Evolutionary conservation across 2,113 vertebrate species (phyloP), one percentile per base, ranked within the genome.

Genomic region (Chaenocephalus aceratus): DNA sequence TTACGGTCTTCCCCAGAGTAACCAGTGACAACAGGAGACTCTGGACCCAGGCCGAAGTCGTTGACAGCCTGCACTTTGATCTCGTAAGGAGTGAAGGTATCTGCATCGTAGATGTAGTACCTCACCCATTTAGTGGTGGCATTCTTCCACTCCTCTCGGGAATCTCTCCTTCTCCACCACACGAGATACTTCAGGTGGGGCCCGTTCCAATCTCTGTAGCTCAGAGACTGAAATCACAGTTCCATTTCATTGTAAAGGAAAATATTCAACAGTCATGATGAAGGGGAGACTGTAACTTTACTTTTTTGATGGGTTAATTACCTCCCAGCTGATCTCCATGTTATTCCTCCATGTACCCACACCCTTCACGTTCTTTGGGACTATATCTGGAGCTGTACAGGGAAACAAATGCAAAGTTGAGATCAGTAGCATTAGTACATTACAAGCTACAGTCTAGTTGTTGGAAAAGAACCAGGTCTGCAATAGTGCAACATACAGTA

Each of bases 291-390:
- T 34, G 6, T 41, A 53, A 41, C 36, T 41, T 41, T 41, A 41
- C 1, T 7, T 7, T 57, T 60, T 62, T 11, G 7, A 13, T 46
- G 2, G 15, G 30, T 15, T 36, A 0, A 21, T 96, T 91, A 99
- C 98, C 67, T 96, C 97, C 98, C 98, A 99, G 1, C 97, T 98
- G 90, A 99, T 99, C 91, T 98, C 97, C 97, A 99, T 99, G 93
- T 99, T 99, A 90, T 98, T 98, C 86, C 96, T 97, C 81, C 97
- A 96, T 60, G 96, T 97, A 7, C 98, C 98, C 4, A 95, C 94
- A 53, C 98, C 98, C 89, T 96, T 96, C 48, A 99, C 89, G 15
- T 98, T 97, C 0, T 92, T 89, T 0, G 98, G 98, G 26, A 98
- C 97, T 56, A 96, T 91, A 92, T 99, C 98, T 14, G 98, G 98